These are phyloP conservation scores for Coendou prehensilis DNA, from an alignment of 2,797 vertebrate genomes.

Conservation along the genomic window DNA sequence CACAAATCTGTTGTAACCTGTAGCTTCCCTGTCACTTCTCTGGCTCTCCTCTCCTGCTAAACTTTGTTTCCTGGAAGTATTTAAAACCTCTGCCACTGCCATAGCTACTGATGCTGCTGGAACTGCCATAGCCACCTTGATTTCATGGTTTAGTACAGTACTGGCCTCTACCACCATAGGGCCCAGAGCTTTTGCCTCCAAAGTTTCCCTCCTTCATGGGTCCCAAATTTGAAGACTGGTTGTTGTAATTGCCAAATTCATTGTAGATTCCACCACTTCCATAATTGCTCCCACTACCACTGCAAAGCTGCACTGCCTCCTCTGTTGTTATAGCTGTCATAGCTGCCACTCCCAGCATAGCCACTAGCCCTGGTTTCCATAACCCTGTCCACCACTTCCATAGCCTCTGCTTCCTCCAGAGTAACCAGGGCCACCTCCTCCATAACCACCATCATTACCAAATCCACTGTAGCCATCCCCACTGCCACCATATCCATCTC, in stretches of 20 bases:
- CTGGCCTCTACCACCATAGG: background rate
- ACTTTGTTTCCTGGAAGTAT: slow-evolving; percentile 94
- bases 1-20: slow-evolving; percentile 97
- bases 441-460: too few relatives aligned
- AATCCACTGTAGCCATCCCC: too few relatives aligned
- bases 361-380: slow-evolving; percentile 80
- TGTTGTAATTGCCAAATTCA: too few relatives aligned
- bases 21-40: slow-evolving; percentile 96
- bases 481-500: too few relatives aligned
- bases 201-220: too few relatives aligned
- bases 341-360: slow-evolving; percentile 92
- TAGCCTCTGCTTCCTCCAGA: too few relatives aligned
- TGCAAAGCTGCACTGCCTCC: slow-evolving; percentile 77
- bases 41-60: slow-evolving; percentile 95
- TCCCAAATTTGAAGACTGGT: too few relatives aligned
- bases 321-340: slow-evolving; percentile 93
- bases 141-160: background rate
- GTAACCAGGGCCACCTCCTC: too few relatives aligned
- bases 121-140: background rate
- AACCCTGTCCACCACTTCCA: too few relatives aligned
- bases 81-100: background rate
- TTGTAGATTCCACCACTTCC: too few relatives aligned
- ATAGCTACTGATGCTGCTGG: background rate
- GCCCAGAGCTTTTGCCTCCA: too few relatives aligned
- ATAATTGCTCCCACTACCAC: too few relatives aligned